Evolutionary conservation across 2,113 vertebrate genomes (phyloP), one percentile per base, ranked within the genome.

Genomic region (Trematomus loennbergii): DNA sequence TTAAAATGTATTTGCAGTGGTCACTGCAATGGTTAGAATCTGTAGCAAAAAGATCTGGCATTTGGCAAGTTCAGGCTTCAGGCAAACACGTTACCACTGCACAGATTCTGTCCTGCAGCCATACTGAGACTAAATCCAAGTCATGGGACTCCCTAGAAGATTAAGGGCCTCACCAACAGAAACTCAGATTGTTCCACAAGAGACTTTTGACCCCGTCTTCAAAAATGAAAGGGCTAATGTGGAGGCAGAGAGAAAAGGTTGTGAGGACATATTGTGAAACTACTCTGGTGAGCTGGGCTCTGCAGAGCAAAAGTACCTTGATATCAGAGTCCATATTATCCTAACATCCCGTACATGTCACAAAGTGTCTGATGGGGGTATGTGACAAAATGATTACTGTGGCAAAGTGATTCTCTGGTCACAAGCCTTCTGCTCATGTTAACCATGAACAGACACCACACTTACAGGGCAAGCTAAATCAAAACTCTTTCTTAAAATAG

Each of bases 101-200:
- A 79, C 54, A 81, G 69, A 16, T 2, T 46, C 52, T 62, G n/a
- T 67, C 60, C 81, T 75, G 78, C 72, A 75, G 84, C 87, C 82
- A 79, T 29, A 85, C 86, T 66, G 70, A 55, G 60, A 72, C 79
- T 78, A 92, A 93, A 95, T 93, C 92, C 52, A 88, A 94, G 87
- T 95, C 95, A 95, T 92, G 91, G 79, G 95, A 87, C 89, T 88
- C 86, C 72, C 89, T 87, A 80, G 81, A 82, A 89, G 92, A 93
- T 93, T 94, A 94, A 69, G 20, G 8, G 49, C 57, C 45, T 70
- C 68, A 33, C 48, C 75, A 88, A 95, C 93, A 95, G 88, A 90
- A 92, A 54, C 73, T 57, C 43, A 53, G 63, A 89, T 93, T 95
- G 91, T 95, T 94, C 83, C 11, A 36, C 12, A 2, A 12, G 20